Percentiles rank a stretch among this genome's conserved stretches.
Evolutionary conservation across 1,140 invertebrate genomes (phyloP).

Genomic region (Helicoverpa armigera): DNA sequence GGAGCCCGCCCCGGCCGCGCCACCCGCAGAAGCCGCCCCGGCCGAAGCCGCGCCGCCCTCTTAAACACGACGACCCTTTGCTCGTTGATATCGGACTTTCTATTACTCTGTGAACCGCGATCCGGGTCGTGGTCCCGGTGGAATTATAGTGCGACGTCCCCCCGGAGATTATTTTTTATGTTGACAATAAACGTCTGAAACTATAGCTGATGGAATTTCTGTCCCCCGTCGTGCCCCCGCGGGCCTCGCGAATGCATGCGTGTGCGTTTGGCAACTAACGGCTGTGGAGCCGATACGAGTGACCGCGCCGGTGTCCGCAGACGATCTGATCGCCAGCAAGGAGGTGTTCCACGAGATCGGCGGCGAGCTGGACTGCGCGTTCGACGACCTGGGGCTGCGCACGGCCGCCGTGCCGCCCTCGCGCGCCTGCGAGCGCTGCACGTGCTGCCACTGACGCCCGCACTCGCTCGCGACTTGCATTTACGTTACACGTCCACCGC

Average conservation of each 20-base stretch:
- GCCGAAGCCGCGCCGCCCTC: slow-evolving; percentile 65
- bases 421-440: slow-evolving; percentile 74
- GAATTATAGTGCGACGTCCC: slow-evolving; percentile 32
- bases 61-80: slow-evolving; percentile 13
- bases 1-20: slow-evolving; percentile 63
- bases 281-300: slow-evolving; percentile 50
- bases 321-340: slow-evolving; percentile 99
- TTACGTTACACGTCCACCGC: slow-evolving; percentile 35
- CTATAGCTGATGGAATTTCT: slow-evolving; percentile 82
- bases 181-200: slow-evolving; percentile 68
- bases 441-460: slow-evolving; percentile 76
- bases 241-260: slow-evolving; percentile 60
- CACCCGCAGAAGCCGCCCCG: slow-evolving; percentile 50
- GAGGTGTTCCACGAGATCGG: slow-evolving; percentile 99
- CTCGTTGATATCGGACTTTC: slow-evolving; percentile 36
- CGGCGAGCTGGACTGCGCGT: slow-evolving; percentile 98
- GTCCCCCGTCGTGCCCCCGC: slow-evolving; percentile 12
- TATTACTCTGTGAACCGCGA: slow-evolving; percentile 27
- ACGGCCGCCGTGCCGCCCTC: slow-evolving; percentile 48
- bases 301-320: slow-evolving; percentile 88
- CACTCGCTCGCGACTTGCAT: slow-evolving; percentile 43
- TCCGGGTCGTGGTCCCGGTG: slow-evolving; percentile 30
- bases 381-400: slow-evolving; percentile 92
- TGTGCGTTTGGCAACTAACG: slow-evolving; percentile 58
- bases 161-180: slow-evolving; percentile 58